Evolutionary conservation across 2,888 invertebrate species (phyloP).

Genomic region (Synergus laeviventris): DNA sequence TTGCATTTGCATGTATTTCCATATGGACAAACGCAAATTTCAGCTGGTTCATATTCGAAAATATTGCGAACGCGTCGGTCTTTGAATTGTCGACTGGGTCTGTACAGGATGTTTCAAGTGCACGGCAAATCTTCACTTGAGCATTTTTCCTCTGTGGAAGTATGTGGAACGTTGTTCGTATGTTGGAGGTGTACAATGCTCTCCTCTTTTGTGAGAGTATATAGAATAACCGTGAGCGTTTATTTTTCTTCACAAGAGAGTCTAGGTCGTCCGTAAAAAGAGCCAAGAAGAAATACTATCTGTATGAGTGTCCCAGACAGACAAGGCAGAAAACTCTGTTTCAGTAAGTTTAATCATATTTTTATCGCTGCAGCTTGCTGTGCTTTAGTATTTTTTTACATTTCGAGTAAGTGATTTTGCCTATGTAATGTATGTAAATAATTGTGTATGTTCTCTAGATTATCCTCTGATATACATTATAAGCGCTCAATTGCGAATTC

Average conservation of each 20-base stretch:
- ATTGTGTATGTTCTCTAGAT: too few relatives aligned
- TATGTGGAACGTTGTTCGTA: not conserved
- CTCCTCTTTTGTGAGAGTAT: not conserved
- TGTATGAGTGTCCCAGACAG: not conserved
- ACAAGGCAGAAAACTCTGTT: not conserved
- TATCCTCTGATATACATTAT: too few relatives aligned
- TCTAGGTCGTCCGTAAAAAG: not conserved
- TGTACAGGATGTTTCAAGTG: conserved; percentile 31
- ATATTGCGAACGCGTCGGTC: conserved; percentile 17
- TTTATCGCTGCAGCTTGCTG: not conserved
- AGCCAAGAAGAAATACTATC: not conserved
- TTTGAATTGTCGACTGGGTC: conserved; percentile 23
- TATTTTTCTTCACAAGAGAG: not conserved
- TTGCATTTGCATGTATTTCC: conserved; percentile 25
- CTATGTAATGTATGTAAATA: too few relatives aligned
- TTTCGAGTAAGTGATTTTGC: too few relatives aligned
- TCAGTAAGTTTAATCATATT: not conserved
- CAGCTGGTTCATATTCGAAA: conserved; percentile 14
- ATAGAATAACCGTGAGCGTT: not conserved
- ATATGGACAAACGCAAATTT: conserved; percentile 10
- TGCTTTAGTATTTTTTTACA: not conserved
- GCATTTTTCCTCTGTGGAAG: not conserved
- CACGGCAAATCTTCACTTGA: conserved; percentile 26
- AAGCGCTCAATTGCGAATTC: too few relatives aligned
- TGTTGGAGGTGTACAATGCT: not conserved